A percentile compares a stretch with the other conserved stretches of the same genome.
These are phyloP conservation scores for Sprattus sprattus DNA, from an alignment of 2,113 vertebrate species.

Conservation along the genomic window DNA sequence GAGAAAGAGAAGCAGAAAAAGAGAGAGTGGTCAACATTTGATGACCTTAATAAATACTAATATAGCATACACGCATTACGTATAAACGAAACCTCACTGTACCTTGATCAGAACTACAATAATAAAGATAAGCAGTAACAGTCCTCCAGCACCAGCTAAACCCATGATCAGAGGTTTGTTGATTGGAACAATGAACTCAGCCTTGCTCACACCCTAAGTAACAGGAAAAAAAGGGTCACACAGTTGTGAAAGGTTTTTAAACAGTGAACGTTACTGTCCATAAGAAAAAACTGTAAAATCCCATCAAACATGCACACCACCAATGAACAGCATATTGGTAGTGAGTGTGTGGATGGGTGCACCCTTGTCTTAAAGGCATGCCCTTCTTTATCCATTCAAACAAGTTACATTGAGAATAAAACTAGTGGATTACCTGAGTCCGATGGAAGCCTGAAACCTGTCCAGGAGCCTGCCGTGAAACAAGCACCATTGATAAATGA, in stretches of 20 bases:
- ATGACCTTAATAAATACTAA: too few species aligned
- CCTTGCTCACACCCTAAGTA: background rate
- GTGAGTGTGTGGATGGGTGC: background rate
- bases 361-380: background rate
- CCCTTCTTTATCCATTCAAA: too few species aligned
- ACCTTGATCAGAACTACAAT: background rate
- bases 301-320: background rate
- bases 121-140: background rate
- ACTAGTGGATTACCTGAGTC: background rate
- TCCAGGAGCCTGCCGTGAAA: background rate
- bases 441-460: background rate
- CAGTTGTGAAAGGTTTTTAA: background rate
- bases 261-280: background rate
- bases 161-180: background rate
- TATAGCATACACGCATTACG: too few species aligned
- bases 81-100: too few species aligned
- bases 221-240: background rate
- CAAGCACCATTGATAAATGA: background rate
- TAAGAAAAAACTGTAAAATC: background rate
- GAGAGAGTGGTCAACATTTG: background rate
- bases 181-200: background rate
- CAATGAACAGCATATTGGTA: background rate
- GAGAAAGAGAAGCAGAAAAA: background rate
- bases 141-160: background rate
- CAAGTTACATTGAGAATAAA: background rate